A percentile compares a stretch with the other conserved stretches of the same genome.
Evolutionary conservation across 2,888 invertebrate species (phyloP).

Genomic region (Heteropelma amictum): DNA sequence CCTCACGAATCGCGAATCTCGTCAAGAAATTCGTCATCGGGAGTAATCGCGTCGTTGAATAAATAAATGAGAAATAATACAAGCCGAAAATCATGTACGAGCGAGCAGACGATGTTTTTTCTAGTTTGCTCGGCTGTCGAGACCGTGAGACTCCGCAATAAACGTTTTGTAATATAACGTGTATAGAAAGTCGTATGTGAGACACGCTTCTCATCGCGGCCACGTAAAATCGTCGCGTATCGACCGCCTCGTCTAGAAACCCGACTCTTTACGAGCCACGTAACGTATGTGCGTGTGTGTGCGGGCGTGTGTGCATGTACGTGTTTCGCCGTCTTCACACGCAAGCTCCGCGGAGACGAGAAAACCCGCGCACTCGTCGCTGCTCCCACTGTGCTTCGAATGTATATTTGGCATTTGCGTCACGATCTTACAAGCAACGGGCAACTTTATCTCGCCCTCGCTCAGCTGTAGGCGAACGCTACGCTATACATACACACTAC

Average conservation of each 20-base stretch:
- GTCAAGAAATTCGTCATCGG: too few relatives aligned
- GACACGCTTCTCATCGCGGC: not conserved
- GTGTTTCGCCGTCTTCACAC: constrained; percentile 51
- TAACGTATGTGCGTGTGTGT: not conserved
- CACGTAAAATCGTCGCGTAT: constrained; percentile 37
- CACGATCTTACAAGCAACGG: constrained; percentile 53
- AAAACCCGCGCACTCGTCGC: not conserved
- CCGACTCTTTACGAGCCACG: not conserved
- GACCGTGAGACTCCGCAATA: too few relatives aligned
- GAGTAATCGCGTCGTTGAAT: too few relatives aligned
- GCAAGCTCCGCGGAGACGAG: constrained; percentile 46
- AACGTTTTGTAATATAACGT: too few relatives aligned
- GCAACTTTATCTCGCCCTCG: constrained; percentile 23
- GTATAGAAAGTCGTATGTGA: too few relatives aligned
- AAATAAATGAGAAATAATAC: too few relatives aligned
- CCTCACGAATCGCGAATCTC: too few relatives aligned
- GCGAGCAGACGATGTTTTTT: too few relatives aligned
- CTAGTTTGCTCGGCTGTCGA: too few relatives aligned
- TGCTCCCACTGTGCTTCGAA: constrained; percentile 36
- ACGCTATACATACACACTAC: not conserved
- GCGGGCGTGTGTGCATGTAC: not conserved
- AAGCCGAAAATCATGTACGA: too few relatives aligned
- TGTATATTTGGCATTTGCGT: constrained; percentile 61
- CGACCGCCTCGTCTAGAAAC: constrained; percentile 25
- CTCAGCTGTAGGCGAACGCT: not conserved